These are phyloP conservation scores for Tiliqua scincoides DNA, from an alignment of 2,113 vertebrate genomes.

Conservation along the genomic window DNA sequence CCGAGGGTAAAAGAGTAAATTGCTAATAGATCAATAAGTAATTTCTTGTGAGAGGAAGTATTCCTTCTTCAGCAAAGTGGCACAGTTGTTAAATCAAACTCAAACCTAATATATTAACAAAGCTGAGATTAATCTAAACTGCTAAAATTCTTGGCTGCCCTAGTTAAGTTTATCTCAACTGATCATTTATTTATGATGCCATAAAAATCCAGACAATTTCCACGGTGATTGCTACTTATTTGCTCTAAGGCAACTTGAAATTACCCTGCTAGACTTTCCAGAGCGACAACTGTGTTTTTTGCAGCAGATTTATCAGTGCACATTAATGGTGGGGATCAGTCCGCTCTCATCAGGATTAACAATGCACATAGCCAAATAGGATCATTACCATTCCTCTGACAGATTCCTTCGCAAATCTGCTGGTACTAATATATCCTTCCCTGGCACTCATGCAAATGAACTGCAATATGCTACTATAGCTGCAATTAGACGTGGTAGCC, in stretches of 20 bases:
- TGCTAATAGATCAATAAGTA: slow-evolving; percentile 74
- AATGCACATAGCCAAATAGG: slow-evolving; percentile 35
- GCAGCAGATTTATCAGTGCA: slow-evolving; percentile 54
- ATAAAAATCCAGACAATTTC: slow-evolving; percentile 70
- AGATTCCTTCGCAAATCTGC: slow-evolving; percentile 48
- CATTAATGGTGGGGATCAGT: slow-evolving; percentile 40
- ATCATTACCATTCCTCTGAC: slow-evolving; percentile 43
- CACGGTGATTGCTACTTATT: slow-evolving; percentile 64
- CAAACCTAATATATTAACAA: slow-evolving; percentile 60
- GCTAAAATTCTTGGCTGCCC: slow-evolving; percentile 55
- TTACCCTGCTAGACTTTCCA: slow-evolving; percentile 53
- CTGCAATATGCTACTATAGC: not conserved
- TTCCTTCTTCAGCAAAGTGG: slow-evolving; percentile 56
- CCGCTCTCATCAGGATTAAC: slow-evolving; percentile 42
- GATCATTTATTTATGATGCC: slow-evolving; percentile 73
- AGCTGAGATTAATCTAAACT: slow-evolving; percentile 60
- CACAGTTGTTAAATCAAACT: slow-evolving; percentile 64
- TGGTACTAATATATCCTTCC: slow-evolving; percentile 35
- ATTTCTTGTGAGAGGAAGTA: slow-evolving; percentile 66
- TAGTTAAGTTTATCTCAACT: slow-evolving; percentile 64
- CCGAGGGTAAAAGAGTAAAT: slow-evolving; percentile 67
- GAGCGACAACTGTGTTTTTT: slow-evolving; percentile 56
- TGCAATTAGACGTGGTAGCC: not conserved
- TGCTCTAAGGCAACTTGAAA: slow-evolving; percentile 68
- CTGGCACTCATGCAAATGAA: slow-evolving; percentile 43